Evolutionary conservation across 1,140 invertebrate genomes (phyloP), one percentile per base, ranked within the genome.

Genomic region (Trichonephila inaurata): DNA sequence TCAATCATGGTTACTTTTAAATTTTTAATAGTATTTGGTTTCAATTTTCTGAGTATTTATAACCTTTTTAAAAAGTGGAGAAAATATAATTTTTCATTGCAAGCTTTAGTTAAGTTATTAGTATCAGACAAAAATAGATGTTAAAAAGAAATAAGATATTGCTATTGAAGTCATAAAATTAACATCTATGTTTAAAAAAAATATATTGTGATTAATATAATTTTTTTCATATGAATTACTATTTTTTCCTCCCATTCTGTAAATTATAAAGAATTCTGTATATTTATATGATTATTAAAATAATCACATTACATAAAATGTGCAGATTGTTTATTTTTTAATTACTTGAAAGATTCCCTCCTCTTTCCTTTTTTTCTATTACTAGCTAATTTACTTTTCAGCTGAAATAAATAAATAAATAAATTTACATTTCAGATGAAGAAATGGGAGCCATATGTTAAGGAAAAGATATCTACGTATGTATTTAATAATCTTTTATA

Each of bases 391-490:
- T n/a, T n/a, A 24, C 21, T 72, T 40, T 33, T 40, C 33, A 19
- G 21, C 62, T 19, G 62, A 19, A 64, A 64, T 19, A 6, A 64
- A 64, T 18, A 4, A 1, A 19, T 18, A 1, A 16, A 6, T 83
- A 1, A 14, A 4, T 85, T 83, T 44, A 14, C 18, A 16, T 95
- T 94, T 40, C 40, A 89, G 91, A 94, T 92, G 83, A 72, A 94
- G 28, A 77, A 94, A 85, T 94, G 94, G 89, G 62, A 72, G 24
- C 91, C 89, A 24, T 72, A 87, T 77, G 86, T 66, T 58, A 88
- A 94, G 21, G 21, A 93, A 85, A 87, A 82, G 60, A 94, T 94
- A 7, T 28, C 51, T 16, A 82, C 94, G 86, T 94, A 85, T 77
- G 94, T 94, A 21, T 81, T 44, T 8, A 69, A 69, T 14, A 12